Conservation (phyloP, 2,797 vertebrate genomes). For the Esox lucius region DNA sequence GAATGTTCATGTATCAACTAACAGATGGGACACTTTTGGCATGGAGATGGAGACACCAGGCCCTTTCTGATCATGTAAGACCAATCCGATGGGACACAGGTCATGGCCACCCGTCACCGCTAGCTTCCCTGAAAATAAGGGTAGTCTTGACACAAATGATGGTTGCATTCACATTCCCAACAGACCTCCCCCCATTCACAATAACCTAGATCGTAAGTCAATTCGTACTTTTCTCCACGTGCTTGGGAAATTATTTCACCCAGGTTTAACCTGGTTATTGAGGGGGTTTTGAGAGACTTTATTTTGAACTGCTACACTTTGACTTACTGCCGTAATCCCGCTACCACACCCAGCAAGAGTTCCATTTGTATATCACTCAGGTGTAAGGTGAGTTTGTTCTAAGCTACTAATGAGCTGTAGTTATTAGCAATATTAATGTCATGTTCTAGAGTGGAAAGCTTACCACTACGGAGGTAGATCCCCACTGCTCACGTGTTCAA, state of each 20-base stretch:
- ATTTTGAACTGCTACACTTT: too few species aligned
- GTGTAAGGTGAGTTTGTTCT: not conserved
- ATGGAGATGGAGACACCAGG: too few species aligned
- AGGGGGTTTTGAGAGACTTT: too few species aligned
- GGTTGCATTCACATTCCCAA: conserved; percentile 29
- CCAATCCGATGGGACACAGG: too few species aligned
- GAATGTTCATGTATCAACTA: too few species aligned
- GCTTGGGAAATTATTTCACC: too few species aligned
- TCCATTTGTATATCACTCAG: not conserved
- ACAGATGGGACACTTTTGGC: too few species aligned
- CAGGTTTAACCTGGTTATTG: not conserved
- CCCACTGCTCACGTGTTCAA: not conserved
- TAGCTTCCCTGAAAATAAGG: conserved; percentile 27
- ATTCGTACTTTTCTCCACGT: not conserved
- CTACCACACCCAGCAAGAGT: not conserved
- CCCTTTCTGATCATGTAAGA: too few species aligned
- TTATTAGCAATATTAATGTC: not conserved
- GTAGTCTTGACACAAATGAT: conserved; percentile 2
- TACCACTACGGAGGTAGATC: not conserved
- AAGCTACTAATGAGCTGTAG: not conserved
- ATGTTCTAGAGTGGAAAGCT: not conserved
- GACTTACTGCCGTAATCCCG: conserved; percentile 5
- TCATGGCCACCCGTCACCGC: conserved; percentile 14
- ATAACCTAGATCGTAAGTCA: too few species aligned
- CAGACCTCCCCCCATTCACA: not conserved